phyloP scores from a whole-genome alignment of 2,888 invertebrate genomes.

The Ceratothoa steindachneri region DNA sequence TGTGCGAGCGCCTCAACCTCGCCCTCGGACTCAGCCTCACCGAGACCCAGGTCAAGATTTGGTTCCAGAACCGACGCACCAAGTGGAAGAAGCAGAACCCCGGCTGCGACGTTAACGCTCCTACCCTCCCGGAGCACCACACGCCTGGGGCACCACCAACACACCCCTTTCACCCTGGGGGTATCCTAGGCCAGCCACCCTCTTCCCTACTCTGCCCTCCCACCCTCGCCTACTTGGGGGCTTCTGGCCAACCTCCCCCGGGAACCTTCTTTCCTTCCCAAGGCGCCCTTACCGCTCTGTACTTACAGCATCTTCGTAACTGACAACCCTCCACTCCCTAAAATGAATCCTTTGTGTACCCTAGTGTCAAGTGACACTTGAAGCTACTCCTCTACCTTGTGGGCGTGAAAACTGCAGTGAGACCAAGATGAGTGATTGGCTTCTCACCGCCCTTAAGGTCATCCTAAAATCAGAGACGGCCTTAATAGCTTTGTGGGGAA shows the following conservation, averaged over 20 bases:
- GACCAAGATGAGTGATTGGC: too few species aligned
- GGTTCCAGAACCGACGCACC: conserved; percentile 94
- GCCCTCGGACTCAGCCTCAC: conserved; percentile 90
- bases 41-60: conserved; percentile 97
- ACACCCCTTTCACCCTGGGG: conserved; percentile 25
- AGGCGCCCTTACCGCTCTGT: conserved; percentile 41
- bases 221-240: conserved; percentile 25
- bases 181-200: conserved; percentile 23
- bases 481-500: too few species aligned
- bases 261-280: conserved; percentile 29
- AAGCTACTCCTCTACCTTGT: too few species aligned
- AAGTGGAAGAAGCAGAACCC: conserved; percentile 99
- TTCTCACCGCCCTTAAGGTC: too few species aligned
- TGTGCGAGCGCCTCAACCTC: conserved; percentile 92
- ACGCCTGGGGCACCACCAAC: conserved; percentile 37
- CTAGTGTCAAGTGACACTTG: too few species aligned
- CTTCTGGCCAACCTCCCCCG: not conserved
- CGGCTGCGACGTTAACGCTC: conserved; percentile 93
- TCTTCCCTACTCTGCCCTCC: conserved; percentile 40
- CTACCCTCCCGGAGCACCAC: conserved; percentile 75
- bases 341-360: too few species aligned
- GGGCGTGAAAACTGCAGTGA: too few species aligned
- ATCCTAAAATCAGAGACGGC: too few species aligned
- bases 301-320: conserved; percentile 41
- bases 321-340: too few species aligned